Evolutionary conservation across 2,888 invertebrate species (phyloP).

Genomic region (Ornithoptera priamus): DNA sequence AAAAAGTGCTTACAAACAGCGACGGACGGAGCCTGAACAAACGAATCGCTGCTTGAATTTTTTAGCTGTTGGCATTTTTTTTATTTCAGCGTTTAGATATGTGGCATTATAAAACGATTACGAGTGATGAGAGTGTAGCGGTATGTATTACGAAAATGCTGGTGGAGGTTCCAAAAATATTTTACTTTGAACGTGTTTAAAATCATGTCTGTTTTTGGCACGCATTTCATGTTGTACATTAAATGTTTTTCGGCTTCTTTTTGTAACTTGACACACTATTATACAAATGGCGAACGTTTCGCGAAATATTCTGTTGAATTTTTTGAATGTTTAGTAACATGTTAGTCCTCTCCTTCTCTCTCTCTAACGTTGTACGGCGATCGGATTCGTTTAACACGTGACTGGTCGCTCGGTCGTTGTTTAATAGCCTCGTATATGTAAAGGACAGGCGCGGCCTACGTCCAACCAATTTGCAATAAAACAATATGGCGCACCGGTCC

Average conservation of each 20-base stretch:
- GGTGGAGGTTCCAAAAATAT: background rate
- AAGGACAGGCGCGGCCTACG: constrained; percentile 75
- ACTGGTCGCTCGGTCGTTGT: constrained; percentile 71
- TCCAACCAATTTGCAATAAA: constrained; percentile 80
- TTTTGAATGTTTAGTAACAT: constrained; percentile 45
- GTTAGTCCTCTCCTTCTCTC: constrained; percentile 39
- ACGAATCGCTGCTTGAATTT: constrained; percentile 29
- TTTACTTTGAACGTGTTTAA: background rate
- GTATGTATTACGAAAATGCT: constrained; percentile 10
- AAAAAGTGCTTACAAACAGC: constrained; percentile 25
- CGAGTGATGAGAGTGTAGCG: background rate
- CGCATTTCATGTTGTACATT: background rate
- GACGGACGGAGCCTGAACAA: constrained; percentile 18
- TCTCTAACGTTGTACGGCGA: constrained; percentile 66
- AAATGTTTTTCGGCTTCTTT: background rate
- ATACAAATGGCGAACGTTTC: background rate
- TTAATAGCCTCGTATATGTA: constrained; percentile 79
- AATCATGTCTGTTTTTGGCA: background rate
- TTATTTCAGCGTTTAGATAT: constrained; percentile 26
- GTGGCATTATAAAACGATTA: constrained; percentile 25
- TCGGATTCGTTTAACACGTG: constrained; percentile 79
- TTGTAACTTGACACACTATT: background rate
- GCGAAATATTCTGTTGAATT: background rate
- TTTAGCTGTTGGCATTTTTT: constrained; percentile 33
- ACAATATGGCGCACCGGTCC: constrained; percentile 69